A percentile compares a stretch with the other conserved stretches of the same genome.
phyloP scores from a whole-genome alignment of 1,140 invertebrate species.

The Hypothenemus hampei region DNA sequence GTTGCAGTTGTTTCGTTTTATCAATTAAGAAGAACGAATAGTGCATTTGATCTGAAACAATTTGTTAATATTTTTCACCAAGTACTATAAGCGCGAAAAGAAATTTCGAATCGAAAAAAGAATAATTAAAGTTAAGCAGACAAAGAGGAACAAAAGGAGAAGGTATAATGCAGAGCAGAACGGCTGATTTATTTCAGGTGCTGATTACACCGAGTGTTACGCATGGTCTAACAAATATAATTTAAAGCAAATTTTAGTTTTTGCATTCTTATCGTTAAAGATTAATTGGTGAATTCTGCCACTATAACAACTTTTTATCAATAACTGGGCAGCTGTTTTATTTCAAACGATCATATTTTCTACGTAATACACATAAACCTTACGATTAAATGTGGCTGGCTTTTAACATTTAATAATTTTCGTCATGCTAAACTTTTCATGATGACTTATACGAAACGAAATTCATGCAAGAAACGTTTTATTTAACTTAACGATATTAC shows the following conservation, averaged over 20 bases:
- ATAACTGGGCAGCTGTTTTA: not conserved
- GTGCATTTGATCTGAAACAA: too few species aligned
- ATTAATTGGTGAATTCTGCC: slow-evolving; percentile 9
- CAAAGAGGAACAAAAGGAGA: slow-evolving; percentile 25
- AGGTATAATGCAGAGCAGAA: slow-evolving; percentile 23
- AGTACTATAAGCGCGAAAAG: not conserved
- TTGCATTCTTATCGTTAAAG: slow-evolving; percentile 14
- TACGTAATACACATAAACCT: too few species aligned
- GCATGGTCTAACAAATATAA: slow-evolving; percentile 29
- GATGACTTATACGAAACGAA: slow-evolving; percentile 5
- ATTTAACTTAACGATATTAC: slow-evolving; percentile 25
- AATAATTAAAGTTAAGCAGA: slow-evolving; percentile 26
- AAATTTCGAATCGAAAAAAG: slow-evolving; percentile 19
- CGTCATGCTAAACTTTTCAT: slow-evolving; percentile 1
- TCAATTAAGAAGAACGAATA: not conserved
- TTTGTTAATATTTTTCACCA: not conserved
- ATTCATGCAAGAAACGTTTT: slow-evolving; percentile 12
- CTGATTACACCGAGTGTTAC: slow-evolving; percentile 28
- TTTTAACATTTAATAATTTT: not conserved
- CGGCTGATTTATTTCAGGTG: slow-evolving; percentile 28
- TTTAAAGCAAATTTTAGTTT: slow-evolving; percentile 29
- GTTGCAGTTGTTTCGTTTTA: not conserved
- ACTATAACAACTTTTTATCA: too few species aligned
- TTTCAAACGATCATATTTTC: too few species aligned
- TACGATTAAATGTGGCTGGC: too few species aligned